Percentiles rank a stretch among this genome's conserved stretches.
These are phyloP conservation scores for Diabrotica virgifera DNA, from an alignment of 1,140 invertebrate genomes.

Conservation along the genomic window DNA sequence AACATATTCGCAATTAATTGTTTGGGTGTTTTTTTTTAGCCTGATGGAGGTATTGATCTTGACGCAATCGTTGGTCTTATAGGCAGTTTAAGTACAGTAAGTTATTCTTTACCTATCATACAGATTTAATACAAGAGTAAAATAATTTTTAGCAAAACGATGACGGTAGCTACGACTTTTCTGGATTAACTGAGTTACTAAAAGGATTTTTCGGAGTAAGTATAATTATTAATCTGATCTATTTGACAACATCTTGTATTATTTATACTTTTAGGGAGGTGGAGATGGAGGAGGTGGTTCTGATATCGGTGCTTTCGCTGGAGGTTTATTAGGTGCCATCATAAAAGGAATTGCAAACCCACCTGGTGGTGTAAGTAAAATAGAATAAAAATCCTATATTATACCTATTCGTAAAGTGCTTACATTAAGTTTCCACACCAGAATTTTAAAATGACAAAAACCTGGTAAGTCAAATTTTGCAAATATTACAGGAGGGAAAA, in stretches of 20 bases:
- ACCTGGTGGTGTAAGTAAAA: conserved; percentile 51
- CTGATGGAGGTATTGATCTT: conserved; percentile 44
- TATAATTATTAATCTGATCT: neutral
- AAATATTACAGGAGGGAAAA: no score
- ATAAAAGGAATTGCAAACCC: conserved; percentile 54
- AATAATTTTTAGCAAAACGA: conserved; percentile 41
- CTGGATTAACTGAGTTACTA: conserved; percentile 49
- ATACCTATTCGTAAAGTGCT: no score
- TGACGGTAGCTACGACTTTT: conserved; percentile 44
- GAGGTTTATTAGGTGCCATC: conserved; percentile 50
- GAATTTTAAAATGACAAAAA: no score
- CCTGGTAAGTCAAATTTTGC: no score
- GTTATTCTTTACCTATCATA: conserved; percentile 14
- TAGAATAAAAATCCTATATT: no score
- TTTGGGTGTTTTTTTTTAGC: conserved; percentile 31
- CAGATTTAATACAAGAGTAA: neutral
- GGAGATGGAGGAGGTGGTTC: conserved; percentile 52
- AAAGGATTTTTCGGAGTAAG: conserved; percentile 53
- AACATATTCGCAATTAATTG: no score
- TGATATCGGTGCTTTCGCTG: conserved; percentile 52
- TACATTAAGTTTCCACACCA: no score
- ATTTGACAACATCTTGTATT: no score
- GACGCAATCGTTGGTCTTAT: conserved; percentile 42
- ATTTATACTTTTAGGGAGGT: conserved; percentile 26
- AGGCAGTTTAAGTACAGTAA: conserved; percentile 50